Conservation (phyloP, 2,113 vertebrate species). For the Lepus americanus region DNA sequence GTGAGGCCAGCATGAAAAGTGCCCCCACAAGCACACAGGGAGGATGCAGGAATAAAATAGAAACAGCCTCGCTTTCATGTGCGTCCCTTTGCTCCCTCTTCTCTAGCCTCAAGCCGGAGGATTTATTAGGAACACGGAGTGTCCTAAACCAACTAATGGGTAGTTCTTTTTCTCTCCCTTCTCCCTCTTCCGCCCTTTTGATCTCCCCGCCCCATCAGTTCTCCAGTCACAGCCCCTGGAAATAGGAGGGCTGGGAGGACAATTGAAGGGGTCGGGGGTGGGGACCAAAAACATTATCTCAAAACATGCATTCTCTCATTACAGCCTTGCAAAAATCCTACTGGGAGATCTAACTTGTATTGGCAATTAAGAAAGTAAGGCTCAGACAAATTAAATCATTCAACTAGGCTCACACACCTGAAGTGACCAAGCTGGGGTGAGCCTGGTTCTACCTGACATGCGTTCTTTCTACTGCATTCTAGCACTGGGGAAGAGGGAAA, state of each 20-base stretch:
- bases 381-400: conserved; percentile 48
- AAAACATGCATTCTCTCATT: not conserved
- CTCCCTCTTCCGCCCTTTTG: conserved; percentile 28
- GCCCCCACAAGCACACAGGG: conserved; percentile 30
- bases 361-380: conserved; percentile 32
- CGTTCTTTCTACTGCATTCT: not conserved
- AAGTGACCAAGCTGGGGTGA: not conserved
- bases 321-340: not conserved
- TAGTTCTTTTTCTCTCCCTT: conserved; percentile 36
- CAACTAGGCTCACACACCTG: conserved; percentile 14
- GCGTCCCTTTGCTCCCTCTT: conserved; percentile 25
- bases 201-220: conserved; percentile 27
- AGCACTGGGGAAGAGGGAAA: not conserved
- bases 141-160: conserved; percentile 56
- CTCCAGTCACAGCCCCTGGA: not conserved
- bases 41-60: conserved; percentile 61
- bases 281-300: not conserved
- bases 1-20: conserved; percentile 60
- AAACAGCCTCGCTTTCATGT: conserved; percentile 51
- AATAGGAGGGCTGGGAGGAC: not conserved
- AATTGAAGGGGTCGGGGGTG: not conserved
- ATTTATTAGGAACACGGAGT: conserved; percentile 49
- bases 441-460: not conserved
- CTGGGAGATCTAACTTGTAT: not conserved
- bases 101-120: conserved; percentile 51